Percentiles rank a stretch among this genome's conserved stretches.
Conservation (phyloP, 2,888 invertebrate genomes). For the Calliphora vomitoria region DNA sequence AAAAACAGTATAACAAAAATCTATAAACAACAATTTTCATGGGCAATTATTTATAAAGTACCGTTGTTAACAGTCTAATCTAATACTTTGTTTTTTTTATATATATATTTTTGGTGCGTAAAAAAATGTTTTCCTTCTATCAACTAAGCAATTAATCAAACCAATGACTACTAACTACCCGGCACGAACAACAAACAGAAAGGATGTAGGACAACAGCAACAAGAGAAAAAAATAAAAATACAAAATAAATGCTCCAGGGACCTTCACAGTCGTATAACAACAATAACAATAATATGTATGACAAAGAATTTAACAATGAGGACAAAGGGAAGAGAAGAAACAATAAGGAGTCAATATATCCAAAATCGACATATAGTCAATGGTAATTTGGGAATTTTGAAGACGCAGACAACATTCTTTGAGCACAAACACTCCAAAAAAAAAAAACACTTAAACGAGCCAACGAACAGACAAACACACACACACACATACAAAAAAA, state of each 20-base stretch:
- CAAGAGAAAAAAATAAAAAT: conserved; percentile 3
- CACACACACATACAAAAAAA: not conserved
- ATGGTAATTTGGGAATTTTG: conserved; percentile 64
- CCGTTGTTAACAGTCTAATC: conserved; percentile 52
- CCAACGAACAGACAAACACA: not conserved
- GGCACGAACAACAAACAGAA: not conserved
- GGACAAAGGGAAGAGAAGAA: not conserved
- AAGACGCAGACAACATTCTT: conserved; percentile 28
- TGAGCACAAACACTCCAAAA: conserved; percentile 23
- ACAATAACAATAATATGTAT: conserved; percentile 18
- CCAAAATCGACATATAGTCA: conserved; percentile 38
- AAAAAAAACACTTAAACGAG: not conserved
- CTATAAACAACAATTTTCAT: conserved; percentile 49
- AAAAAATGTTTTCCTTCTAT: conserved; percentile 42
- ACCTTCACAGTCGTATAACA: not conserved
- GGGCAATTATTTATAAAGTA: conserved; percentile 60
- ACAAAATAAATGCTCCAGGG: conserved; percentile 24
- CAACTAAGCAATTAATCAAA: conserved; percentile 65
- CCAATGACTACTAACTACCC: conserved; percentile 36
- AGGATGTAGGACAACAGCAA: not conserved
- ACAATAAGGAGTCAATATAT: conserved; percentile 51
- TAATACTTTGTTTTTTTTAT: not conserved
- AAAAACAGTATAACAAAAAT: not conserved
- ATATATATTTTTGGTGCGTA: not conserved
- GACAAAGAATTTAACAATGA: conserved; percentile 1